Evolutionary conservation across 2,113 vertebrate genomes (phyloP), one percentile per base, ranked within the genome.

Genomic region (Oryzias celebensis): DNA sequence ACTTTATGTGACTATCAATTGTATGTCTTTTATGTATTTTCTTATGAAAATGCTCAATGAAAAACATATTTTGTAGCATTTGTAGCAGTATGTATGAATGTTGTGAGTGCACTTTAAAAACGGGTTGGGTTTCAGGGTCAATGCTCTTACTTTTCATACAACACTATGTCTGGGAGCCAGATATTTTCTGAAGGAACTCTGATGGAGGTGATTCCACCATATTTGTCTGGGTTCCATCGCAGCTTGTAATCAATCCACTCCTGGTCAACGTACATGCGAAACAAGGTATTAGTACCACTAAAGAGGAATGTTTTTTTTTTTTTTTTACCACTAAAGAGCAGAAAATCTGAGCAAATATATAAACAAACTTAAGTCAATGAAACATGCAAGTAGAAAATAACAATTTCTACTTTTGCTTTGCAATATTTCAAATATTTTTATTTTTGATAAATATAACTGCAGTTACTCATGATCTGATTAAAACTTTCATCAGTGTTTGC

Each of bases 101-200:
- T 36, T 36, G 8, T 8, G 8, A 10, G 8, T 36, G 8, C 36
- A 36, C 36, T 36, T 36, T 10, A 36, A 3, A 36, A 36, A 10
- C 36, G 10, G 8, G 36, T 36, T 36, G 36, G 36, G 12, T 36
- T 2, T 36, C 12, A 2, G 7, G 8, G 36, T 36, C 36, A 36
- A 3, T 36, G 36, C 36, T 36, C n/a, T 92, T 92, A 98, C 96
- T 98, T 98, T 89, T 98, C 95, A 83, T 98, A 97, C 44, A 99
- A 90, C 78, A 99, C 96, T 7, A 98, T 98, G 77, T 99, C 96
- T 0, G 97, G 96, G 56, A 98, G 94, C 96, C 96, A 98, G 62
- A 99, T 92, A 18, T 92, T 94, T 78, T 98, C 96, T 4, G 96
- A 98, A 0, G 96, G 97, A 54, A 98, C 95, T 67, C 96, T 92